Percentiles rank a stretch among this genome's conserved stretches.
Conservation (phyloP, 2,888 invertebrate species). For the Incurvaria masculella region DNA sequence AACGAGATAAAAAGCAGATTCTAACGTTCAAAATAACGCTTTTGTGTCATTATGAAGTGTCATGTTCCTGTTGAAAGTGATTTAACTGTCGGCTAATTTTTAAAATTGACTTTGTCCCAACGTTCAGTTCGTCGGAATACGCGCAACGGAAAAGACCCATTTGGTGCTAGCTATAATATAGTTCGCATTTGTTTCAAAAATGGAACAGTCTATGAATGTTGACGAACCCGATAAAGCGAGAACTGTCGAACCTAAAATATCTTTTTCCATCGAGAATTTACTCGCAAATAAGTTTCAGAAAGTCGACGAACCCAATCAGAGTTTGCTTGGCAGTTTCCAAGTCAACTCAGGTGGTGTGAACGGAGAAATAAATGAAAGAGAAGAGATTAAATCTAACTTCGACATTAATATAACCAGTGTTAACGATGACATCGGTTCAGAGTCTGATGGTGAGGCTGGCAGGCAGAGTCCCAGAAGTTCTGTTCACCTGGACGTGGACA, state of each 20-base stretch:
- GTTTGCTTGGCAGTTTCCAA: background rate
- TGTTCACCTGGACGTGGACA: conserved; percentile 43
- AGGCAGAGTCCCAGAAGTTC: conserved; percentile 31
- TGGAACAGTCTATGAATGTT: conserved; percentile 24
- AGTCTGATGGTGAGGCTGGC: conserved; percentile 21
- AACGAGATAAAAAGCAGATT: background rate
- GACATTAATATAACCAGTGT: conserved; percentile 3
- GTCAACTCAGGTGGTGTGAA: too few species aligned
- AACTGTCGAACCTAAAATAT: conserved; percentile 31
- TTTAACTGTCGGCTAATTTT: background rate
- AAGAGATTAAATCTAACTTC: background rate
- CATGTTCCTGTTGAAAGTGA: background rate
- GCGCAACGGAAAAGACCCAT: background rate
- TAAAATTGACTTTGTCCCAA: background rate
- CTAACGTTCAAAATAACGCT: too few species aligned
- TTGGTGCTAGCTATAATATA: too few species aligned
- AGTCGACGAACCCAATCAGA: background rate
- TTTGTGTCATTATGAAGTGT: background rate
- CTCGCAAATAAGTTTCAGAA: conserved; percentile 31
- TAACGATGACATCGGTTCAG: conserved; percentile 2
- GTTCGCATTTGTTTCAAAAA: too few species aligned
- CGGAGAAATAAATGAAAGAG: too few species aligned
- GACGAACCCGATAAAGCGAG: conserved; percentile 27
- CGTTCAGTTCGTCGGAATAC: background rate
- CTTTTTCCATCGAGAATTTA: conserved; percentile 45